phyloP scores from a whole-genome alignment of 2,113 vertebrate species.

The Channa maculata region DNA sequence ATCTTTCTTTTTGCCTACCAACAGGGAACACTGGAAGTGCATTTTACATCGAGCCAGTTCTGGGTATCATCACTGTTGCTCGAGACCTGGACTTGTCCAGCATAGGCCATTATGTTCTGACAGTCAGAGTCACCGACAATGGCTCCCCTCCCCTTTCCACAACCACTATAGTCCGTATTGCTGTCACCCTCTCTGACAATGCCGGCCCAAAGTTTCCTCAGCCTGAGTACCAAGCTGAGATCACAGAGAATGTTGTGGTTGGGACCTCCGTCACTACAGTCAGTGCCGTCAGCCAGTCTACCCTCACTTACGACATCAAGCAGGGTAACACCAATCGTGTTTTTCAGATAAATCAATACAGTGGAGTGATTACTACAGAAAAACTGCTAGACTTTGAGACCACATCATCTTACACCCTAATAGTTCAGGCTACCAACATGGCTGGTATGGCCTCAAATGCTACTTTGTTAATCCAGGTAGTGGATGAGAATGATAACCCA shows the following conservation, averaged over 20 bases:
- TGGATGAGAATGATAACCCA: slow-evolving; percentile 95
- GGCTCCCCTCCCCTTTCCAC: slow-evolving; percentile 91
- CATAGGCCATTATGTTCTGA: slow-evolving; percentile 93
- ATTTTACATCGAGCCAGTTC: slow-evolving; percentile 93
- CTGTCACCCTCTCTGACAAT: slow-evolving; percentile 94
- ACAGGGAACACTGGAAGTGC: slow-evolving; percentile 93
- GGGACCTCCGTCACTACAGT: slow-evolving; percentile 92
- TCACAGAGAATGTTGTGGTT: slow-evolving; percentile 89
- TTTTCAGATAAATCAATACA: slow-evolving; percentile 95
- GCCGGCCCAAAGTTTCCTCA: slow-evolving; percentile 92
- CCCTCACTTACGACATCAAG: slow-evolving; percentile 92
- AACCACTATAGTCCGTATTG: slow-evolving; percentile 90
- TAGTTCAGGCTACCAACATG: slow-evolving; percentile 95
- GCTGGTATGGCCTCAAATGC: slow-evolving; percentile 94
- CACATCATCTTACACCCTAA: slow-evolving; percentile 86
- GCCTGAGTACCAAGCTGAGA: slow-evolving; percentile 92
- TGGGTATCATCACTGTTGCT: slow-evolving; percentile 92
- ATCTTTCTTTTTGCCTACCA: slow-evolving; percentile 36
- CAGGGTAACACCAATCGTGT: slow-evolving; percentile 86
- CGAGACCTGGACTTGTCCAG: slow-evolving; percentile 91
- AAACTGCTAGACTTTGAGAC: slow-evolving; percentile 90
- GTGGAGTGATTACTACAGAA: slow-evolving; percentile 92
- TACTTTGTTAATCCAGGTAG: slow-evolving; percentile 88
- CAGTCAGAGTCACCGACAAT: slow-evolving; percentile 90
- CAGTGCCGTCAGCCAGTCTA: slow-evolving; percentile 93